phyloP scores from a whole-genome alignment of 2,888 invertebrate genomes.

The Lypha dubia region DNA sequence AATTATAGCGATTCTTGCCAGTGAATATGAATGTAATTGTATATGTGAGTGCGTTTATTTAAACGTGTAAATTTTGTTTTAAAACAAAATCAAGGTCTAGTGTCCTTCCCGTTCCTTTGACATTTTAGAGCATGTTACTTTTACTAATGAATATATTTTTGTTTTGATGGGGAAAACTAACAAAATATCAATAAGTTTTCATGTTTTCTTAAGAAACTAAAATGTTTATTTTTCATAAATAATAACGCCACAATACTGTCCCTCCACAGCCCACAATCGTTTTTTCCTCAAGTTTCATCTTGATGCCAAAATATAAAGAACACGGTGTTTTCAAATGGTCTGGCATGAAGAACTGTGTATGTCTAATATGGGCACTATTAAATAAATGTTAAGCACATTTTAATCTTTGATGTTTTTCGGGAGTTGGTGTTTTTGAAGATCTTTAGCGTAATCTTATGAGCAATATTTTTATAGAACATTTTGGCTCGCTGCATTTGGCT shows the following conservation, averaged over 20 bases:
- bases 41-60: constrained; percentile 16
- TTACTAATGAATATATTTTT: constrained; percentile 77
- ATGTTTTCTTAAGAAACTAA: constrained; percentile 51
- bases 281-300: neutral
- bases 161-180: constrained; percentile 65
- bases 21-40: neutral
- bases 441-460: too few relatives aligned
- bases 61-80: constrained; percentile 54
- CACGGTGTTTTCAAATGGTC: neutral
- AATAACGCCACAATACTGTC: constrained; percentile 18
- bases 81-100: constrained; percentile 25
- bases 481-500: too few relatives aligned
- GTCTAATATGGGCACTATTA: neutral
- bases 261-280: neutral
- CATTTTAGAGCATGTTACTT: constrained; percentile 63
- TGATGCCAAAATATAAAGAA: constrained; percentile 16
- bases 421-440: too few relatives aligned
- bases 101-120: constrained; percentile 64
- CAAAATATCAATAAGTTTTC: constrained; percentile 66
- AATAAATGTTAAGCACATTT: too few relatives aligned
- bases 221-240: constrained; percentile 49
- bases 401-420: too few relatives aligned
- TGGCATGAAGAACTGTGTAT: neutral
- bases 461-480: too few relatives aligned
- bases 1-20: constrained; percentile 12